A percentile compares a stretch with the other conserved stretches of the same genome.
Evolutionary conservation across 2,797 vertebrate species (phyloP).

Genomic region (Propithecus perrieri): DNA sequence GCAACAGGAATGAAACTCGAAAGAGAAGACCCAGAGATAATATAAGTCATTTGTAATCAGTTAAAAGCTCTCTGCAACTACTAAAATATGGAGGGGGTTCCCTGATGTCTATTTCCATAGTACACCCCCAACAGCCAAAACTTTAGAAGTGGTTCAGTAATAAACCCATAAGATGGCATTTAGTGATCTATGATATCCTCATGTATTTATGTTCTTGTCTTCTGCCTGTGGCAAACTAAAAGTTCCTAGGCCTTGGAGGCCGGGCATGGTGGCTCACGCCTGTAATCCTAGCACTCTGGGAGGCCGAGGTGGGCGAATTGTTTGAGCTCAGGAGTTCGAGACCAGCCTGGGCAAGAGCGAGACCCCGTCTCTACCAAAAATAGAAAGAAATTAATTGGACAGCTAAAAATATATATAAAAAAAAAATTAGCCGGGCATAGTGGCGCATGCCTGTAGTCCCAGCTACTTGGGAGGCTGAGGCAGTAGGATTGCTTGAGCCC

Average conservation of each 20-base stretch:
- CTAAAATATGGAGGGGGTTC: not conserved
- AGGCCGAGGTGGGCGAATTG: too few species aligned
- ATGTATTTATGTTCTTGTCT: not conserved
- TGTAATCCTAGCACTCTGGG: too few species aligned
- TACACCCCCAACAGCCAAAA: not conserved
- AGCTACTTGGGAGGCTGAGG: too few species aligned
- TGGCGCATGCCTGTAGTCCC: too few species aligned
- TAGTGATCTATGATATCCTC: not conserved
- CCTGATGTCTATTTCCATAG: not conserved
- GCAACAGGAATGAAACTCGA: slow-evolving; percentile 22
- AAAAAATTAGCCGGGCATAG: too few species aligned
- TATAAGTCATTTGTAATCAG: not conserved
- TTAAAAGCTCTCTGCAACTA: slow-evolving; percentile 33
- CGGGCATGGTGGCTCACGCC: too few species aligned
- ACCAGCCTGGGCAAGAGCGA: too few species aligned
- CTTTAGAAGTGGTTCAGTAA: not conserved
- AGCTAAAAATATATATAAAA: too few species aligned
- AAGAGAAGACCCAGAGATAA: slow-evolving; percentile 33
- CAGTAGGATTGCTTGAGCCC: too few species aligned
- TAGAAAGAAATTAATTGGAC: too few species aligned
- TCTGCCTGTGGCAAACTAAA: slow-evolving; percentile 35
- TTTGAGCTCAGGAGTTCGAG: too few species aligned
- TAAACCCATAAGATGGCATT: not conserved
- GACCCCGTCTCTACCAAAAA: too few species aligned
- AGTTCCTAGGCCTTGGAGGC: not conserved